A percentile compares a stretch with the other conserved stretches of the same genome.
These are phyloP conservation scores for Adineta ricciae DNA, from an alignment of 2,888 invertebrate species.

Conservation along the genomic window DNA sequence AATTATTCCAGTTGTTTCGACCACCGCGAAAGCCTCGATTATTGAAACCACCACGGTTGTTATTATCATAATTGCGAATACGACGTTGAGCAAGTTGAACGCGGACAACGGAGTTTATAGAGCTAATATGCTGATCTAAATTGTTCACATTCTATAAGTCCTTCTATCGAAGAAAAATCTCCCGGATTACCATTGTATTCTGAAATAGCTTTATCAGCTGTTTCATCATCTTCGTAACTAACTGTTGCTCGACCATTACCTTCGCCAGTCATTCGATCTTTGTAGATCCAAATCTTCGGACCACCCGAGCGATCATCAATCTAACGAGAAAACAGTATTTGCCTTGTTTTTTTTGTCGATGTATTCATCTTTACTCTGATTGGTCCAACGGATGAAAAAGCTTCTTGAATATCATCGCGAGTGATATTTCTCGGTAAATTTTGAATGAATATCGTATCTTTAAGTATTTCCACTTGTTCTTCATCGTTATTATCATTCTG, in stretches of 20 bases:
- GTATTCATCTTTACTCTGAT: slow-evolving; percentile 58
- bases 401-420: slow-evolving; percentile 75
- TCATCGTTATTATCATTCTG: neutral
- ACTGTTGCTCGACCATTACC: slow-evolving; percentile 96
- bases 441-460: slow-evolving; percentile 83
- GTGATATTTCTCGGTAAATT: slow-evolving; percentile 74
- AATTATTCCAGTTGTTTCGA: neutral
- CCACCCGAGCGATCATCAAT: slow-evolving; percentile 83
- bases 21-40: slow-evolving; percentile 14
- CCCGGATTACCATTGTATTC: slow-evolving; percentile 55
- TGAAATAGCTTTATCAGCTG: slow-evolving; percentile 82
- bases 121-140: slow-evolving; percentile 14
- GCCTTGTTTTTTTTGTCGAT: too few relatives aligned
- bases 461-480: neutral
- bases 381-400: slow-evolving; percentile 87
- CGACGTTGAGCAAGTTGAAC: slow-evolving; percentile 28
- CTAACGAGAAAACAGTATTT: slow-evolving; percentile 44
- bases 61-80: neutral
- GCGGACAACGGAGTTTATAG: slow-evolving; percentile 22
- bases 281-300: slow-evolving; percentile 95
- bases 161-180: neutral
- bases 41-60: neutral
- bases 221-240: slow-evolving; percentile 86
- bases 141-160: neutral
- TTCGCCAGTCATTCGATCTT: slow-evolving; percentile 79